These are phyloP conservation scores for Chondrosia reniformis DNA, from an alignment of 37 sponge, comb jelly and placozoan species.

Conservation along the genomic window DNA sequence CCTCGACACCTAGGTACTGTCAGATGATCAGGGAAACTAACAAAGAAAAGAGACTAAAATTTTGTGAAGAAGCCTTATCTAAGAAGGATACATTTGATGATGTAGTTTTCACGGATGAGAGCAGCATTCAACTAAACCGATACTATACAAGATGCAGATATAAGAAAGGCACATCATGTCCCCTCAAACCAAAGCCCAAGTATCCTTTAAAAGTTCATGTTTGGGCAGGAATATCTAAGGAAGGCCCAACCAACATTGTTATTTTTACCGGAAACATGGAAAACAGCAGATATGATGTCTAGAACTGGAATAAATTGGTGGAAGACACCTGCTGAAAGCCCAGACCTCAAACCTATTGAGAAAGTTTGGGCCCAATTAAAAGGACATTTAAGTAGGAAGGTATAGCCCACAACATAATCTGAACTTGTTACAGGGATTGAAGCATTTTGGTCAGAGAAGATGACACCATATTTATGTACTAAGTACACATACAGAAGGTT, in stretches of 20 bases:
- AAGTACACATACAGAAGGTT: too few species aligned
- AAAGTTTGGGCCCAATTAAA: too few species aligned
- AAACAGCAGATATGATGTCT: too few species aligned
- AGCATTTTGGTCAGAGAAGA: too few species aligned
- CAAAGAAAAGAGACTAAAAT: background rate
- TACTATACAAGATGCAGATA: background rate
- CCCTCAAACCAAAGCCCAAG: constrained; percentile 6
- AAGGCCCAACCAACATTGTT: constrained; percentile 7
- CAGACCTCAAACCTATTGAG: too few species aligned
- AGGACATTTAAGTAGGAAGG: too few species aligned
- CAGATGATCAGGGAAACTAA: background rate
- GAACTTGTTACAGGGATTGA: too few species aligned
- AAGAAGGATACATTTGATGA: background rate
- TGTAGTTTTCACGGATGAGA: background rate
- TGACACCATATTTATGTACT: too few species aligned
- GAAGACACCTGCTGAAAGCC: too few species aligned
- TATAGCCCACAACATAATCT: too few species aligned
- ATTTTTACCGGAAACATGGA: background rate
- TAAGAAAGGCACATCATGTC: too few species aligned
- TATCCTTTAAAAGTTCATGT: background rate
- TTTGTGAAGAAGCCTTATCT: background rate
- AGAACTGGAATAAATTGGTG: too few species aligned
- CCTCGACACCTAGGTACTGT: background rate
- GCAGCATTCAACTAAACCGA: background rate
- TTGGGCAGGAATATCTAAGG: constrained; percentile 4